Conservation (phyloP, 2,113 vertebrate genomes). For the Ophiodon elongatus region DNA sequence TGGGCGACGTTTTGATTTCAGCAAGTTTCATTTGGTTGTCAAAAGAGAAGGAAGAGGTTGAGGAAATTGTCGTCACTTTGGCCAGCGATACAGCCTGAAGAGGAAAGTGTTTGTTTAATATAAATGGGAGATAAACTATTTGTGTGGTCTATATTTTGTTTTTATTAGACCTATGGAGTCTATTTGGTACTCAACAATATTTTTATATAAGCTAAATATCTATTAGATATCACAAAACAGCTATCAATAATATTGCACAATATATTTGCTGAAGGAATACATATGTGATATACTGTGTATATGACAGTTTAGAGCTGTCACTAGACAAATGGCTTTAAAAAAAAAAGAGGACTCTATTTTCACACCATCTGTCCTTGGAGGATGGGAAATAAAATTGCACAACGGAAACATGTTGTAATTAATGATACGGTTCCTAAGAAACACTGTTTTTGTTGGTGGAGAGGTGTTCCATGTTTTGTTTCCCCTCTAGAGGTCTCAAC, state of each 20-base stretch:
- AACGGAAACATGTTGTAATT: constrained; percentile 50
- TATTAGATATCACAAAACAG: not conserved
- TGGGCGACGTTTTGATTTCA: constrained; percentile 15
- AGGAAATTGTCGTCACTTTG: constrained; percentile 9
- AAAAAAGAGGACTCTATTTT: constrained; percentile 1
- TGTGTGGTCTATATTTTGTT: not conserved
- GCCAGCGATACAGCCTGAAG: not conserved
- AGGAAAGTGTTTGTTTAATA: not conserved
- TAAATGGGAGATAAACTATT: not conserved
- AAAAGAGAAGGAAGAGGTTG: not conserved
- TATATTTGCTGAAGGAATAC: not conserved
- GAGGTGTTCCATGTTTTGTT: constrained; percentile 30
- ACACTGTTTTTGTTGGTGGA: constrained; percentile 40
- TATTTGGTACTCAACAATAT: not conserved
- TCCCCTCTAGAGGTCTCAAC: constrained; percentile 53
- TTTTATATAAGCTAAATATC: not conserved
- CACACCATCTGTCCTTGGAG: not conserved
- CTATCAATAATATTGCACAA: not conserved
- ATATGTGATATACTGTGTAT: not conserved
- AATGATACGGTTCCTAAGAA: constrained; percentile 39
- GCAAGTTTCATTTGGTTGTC: constrained; percentile 2
- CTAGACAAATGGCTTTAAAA: not conserved
- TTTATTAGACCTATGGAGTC: not conserved
- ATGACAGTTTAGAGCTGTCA: not conserved
- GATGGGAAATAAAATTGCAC: constrained; percentile 2